Base-by-base conservation (phyloP, 2,113 vertebrate species). In the Forbesichthys agassizii region DNA sequence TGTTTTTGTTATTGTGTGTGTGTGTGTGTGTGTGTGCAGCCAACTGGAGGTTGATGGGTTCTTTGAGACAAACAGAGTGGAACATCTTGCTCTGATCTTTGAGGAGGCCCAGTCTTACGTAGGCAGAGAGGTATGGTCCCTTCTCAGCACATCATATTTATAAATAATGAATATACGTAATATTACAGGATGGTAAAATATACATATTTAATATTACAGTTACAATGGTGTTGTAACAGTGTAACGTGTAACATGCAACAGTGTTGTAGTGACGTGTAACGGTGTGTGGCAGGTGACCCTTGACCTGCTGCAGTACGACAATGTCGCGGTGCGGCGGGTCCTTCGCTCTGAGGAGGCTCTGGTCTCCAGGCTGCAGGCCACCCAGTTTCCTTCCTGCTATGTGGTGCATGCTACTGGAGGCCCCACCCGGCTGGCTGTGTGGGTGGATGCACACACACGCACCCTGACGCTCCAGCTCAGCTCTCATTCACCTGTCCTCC, bases 271-370 rank as follows among this genome's bases (percentile, higher is more conserved):
- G 16, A 16, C 16, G 16, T 16, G 16, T 65, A 57, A 68, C 12
- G 71, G 27, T 73, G 14, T 59, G 6, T 5, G 3, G 66, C 61
- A 99, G 97, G 95, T 98, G 14, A 92, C 82, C 0, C 81, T 99
- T 87, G 97, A 99, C 87, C 87, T 99, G 89, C 87, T 95, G 11
- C 96, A 97, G 90, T 94, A 88, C 0, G 92, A 91, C 47, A 96
- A 95, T 11, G 64, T 99, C 3, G 83, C 90, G 0, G 95, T 98
- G 51, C 92, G 95, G 57, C 93, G 96, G 71, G 95, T 96, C 58
- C 89, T 96, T 83, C 88, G 63, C 74, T 92, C 84, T 0, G 94
- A 96, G 76, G 53, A 80, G 0, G 83, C 82, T 11, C 91, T 96
- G 0, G 93, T 95, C 58, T 77, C 79, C 66, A 90, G 86, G 71